These are phyloP conservation scores for Bathynomus jamesi DNA, from an alignment of 1,140 invertebrate genomes.

Conservation along the genomic window DNA sequence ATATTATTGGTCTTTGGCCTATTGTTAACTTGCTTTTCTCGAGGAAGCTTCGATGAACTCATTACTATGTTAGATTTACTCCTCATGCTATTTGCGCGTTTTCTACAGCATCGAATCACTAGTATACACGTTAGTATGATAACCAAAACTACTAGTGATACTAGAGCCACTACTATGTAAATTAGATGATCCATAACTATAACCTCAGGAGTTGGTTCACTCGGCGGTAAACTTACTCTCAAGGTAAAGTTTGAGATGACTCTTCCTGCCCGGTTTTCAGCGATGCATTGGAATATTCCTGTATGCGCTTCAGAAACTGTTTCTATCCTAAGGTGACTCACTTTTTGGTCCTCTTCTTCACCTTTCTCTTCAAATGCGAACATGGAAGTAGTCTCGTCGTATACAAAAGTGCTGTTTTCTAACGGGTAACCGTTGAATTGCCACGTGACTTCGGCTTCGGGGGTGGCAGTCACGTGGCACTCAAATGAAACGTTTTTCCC, in stretches of 20 bases:
- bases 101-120: conserved; percentile 23
- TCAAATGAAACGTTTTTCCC: conserved; percentile 38
- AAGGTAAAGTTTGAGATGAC: conserved; percentile 86
- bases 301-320: conserved; percentile 80
- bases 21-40: conserved; percentile 4
- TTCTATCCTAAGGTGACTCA: conserved; percentile 69
- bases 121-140: conserved; percentile 29
- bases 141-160: conserved; percentile 27
- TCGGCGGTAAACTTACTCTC: conserved; percentile 57
- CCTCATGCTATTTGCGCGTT: neutral
- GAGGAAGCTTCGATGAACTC: neutral
- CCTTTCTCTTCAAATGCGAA: conserved; percentile 57
- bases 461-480: conserved; percentile 61
- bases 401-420: conserved; percentile 59
- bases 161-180: conserved; percentile 31
- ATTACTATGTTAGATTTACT: conserved; percentile 4
- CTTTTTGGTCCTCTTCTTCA: conserved; percentile 54
- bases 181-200: conserved; percentile 24
- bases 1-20: conserved; percentile 21
- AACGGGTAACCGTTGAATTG: conserved; percentile 74
- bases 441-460: conserved; percentile 74
- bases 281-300: conserved; percentile 81
- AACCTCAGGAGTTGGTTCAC: conserved; percentile 16
- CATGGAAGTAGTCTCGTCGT: conserved; percentile 38
- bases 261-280: conserved; percentile 81